Conservation (phyloP, 2,888 invertebrate species). For the Trilocha varians region DNA sequence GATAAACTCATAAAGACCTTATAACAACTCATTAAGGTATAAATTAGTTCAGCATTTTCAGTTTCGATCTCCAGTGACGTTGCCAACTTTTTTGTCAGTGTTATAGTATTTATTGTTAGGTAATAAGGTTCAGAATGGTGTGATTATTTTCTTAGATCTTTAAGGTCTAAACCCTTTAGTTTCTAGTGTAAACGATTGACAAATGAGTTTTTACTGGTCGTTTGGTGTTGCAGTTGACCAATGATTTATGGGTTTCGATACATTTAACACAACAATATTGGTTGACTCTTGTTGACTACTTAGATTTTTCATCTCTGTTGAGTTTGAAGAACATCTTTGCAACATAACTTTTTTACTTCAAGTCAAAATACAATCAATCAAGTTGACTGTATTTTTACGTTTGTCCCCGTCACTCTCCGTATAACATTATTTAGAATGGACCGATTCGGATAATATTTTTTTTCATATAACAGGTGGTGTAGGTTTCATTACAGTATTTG, state of each 20-base stretch:
- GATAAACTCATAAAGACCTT: slow-evolving; percentile 7
- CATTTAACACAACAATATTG: too few relatives aligned
- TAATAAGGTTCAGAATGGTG: slow-evolving; percentile 9
- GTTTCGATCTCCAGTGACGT: neutral
- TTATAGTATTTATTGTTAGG: slow-evolving; percentile 8
- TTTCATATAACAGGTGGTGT: too few relatives aligned
- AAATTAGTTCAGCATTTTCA: slow-evolving; percentile 8
- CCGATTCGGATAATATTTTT: too few relatives aligned
- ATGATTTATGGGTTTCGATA: slow-evolving; percentile 23
- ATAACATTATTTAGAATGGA: too few relatives aligned
- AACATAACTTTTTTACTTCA: too few relatives aligned
- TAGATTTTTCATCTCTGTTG: too few relatives aligned
- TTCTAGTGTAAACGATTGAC: slow-evolving; percentile 25
- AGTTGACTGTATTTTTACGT: too few relatives aligned
- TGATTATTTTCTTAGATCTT: neutral
- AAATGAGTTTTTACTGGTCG: slow-evolving; percentile 27
- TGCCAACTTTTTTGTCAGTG: slow-evolving; percentile 1
- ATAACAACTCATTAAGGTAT: slow-evolving; percentile 2
- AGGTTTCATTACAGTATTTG: too few relatives aligned
- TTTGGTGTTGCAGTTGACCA: slow-evolving; percentile 21
- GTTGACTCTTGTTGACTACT: too few relatives aligned
- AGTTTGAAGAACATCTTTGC: too few relatives aligned
- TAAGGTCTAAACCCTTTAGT: slow-evolving; percentile 16
- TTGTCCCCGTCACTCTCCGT: too few relatives aligned
- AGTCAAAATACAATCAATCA: too few relatives aligned